Base-by-base conservation (phyloP, 2,113 vertebrate genomes). In the Trogon melanurus region DNA sequence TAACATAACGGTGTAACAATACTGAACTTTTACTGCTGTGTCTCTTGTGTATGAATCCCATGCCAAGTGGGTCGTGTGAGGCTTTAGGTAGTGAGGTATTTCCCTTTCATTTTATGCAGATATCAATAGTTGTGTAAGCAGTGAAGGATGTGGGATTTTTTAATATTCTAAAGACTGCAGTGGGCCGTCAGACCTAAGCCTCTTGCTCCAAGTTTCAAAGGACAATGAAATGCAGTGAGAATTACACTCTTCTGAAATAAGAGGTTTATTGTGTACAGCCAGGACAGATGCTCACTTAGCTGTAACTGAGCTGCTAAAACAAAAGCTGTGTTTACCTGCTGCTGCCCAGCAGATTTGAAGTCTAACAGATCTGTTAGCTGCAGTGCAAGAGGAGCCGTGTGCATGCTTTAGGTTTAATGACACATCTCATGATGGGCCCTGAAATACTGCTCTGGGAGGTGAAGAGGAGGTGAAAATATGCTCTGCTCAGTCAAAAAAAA, bases 311-410 rank as follows among this genome's bases (percentile, higher is more conserved):
- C 97, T 95, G 60, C 93, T 97, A 93, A 97, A 98, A 97, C 94
- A 96, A 97, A 98, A 91, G 71, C 81, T 69, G 57, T 93, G 95
- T 97, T 97, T 94, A 92, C 94, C 97, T 88, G 94, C 91, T 89
- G 67, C 94, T 91, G 87, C 91, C 91, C 93, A 85, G 93, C 91
- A 91, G 88, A 70, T 47, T 11, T 64, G 84, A 88, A 86, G 66
- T 79, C 67, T 92, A 25, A 91, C 66, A 75, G 94, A 53, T 75
- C 89, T 48, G 72, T 74, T 65, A 94, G 88, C 71, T 56, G 60
- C 75, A 69, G 17, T 25, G 41, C 1, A 1, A 91, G 89, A 61
- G 71, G 58, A 86, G 76, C 91, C 75, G 20, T 70, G 70, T 92
- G 86, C 76, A 18, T 62, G 45, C 88, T 64, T 73, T 56, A 64